phyloP scores from a whole-genome alignment of 2,888 invertebrate species.

The Acrocera orbiculus region DNA sequence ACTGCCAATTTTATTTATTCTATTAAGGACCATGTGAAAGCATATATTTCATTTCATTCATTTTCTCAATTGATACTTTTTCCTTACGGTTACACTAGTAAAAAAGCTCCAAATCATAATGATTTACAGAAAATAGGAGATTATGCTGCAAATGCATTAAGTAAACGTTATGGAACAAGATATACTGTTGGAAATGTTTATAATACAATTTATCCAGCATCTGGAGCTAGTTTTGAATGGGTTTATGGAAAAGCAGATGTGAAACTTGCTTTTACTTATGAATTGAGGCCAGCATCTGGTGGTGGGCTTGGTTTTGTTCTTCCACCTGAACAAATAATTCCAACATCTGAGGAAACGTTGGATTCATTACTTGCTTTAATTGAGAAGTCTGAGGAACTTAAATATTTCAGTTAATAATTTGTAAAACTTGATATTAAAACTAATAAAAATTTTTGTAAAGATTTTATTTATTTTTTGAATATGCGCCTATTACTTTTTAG shows the following conservation, averaged over 20 bases:
- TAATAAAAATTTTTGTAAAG: too few relatives aligned
- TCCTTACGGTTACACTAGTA: conserved; percentile 41
- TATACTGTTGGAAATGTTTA: conserved; percentile 32
- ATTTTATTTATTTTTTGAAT: too few relatives aligned
- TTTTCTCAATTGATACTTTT: conserved; percentile 50
- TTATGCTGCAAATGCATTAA: conserved; percentile 20
- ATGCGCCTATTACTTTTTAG: too few relatives aligned
- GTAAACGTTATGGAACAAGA: conserved; percentile 26
- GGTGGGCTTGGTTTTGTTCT: conserved; percentile 40
- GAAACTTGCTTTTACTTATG: conserved; percentile 42
- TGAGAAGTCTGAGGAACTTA: conserved; percentile 30
- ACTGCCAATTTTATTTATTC: conserved; percentile 37
- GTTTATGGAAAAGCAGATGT: conserved; percentile 37
- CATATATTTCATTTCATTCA: conserved; percentile 58
- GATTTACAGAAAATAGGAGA: conserved; percentile 30
- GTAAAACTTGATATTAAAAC: too few relatives aligned
- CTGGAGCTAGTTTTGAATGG: conserved; percentile 47
- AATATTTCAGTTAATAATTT: too few relatives aligned
- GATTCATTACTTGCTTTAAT: conserved; percentile 35
- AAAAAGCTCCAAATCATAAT: conserved; percentile 34
- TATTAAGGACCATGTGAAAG: conserved; percentile 34
- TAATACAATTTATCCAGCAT: conserved; percentile 35
- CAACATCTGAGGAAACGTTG: conserved; percentile 44
- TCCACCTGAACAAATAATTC: conserved; percentile 43
- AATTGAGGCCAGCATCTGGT: conserved; percentile 33